A percentile compares a stretch with the other conserved stretches of the same genome.
These are phyloP conservation scores for Caenorhabditis panamensis DNA, from an alignment of 2,888 invertebrate species.

Conservation along the genomic window DNA sequence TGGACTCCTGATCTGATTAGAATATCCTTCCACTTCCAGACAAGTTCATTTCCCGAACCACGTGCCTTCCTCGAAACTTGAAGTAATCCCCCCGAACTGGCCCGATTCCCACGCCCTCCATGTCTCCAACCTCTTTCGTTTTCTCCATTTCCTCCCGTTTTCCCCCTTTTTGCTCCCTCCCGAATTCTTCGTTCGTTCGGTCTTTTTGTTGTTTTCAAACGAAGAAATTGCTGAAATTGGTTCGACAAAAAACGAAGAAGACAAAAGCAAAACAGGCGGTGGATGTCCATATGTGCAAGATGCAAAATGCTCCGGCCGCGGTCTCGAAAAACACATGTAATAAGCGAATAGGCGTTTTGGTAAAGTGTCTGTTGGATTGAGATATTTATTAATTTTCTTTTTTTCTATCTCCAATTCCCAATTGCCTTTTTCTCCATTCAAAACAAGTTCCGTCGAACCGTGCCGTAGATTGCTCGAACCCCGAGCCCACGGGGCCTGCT, in stretches of 20 bases:
- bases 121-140: background rate
- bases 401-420: constrained; percentile 3
- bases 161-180: background rate
- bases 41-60: background rate
- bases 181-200: too few relatives aligned
- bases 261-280: constrained; percentile 28
- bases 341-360: constrained; percentile 3
- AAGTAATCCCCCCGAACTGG: background rate
- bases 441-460: background rate
- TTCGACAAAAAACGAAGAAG: constrained; percentile 20
- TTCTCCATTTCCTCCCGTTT: background rate
- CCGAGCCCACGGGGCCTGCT: background rate
- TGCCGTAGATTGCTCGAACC: background rate
- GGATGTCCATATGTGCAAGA: too few relatives aligned
- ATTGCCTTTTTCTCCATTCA: background rate
- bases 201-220: constrained; percentile 21
- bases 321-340: constrained; percentile 12
- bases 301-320: constrained; percentile 12
- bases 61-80: background rate
- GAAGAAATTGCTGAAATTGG: constrained; percentile 33
- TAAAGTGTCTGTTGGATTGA: background rate
- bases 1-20: background rate
- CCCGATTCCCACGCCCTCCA: background rate
- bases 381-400: background rate
- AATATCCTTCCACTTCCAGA: background rate